phyloP scores from a whole-genome alignment of 1,140 invertebrate genomes.

The Drosophila subobscura region DNA sequence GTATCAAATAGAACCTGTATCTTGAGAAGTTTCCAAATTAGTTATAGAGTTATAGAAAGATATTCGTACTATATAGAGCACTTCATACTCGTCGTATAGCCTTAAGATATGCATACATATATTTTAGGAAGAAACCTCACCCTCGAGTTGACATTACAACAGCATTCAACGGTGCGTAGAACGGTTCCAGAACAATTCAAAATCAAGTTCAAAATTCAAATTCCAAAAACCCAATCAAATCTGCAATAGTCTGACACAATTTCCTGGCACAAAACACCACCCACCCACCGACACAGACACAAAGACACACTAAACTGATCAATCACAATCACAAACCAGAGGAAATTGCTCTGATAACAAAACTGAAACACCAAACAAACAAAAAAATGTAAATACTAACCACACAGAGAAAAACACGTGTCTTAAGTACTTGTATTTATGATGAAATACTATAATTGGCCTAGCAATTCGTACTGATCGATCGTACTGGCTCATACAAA shows the following conservation, averaged over 20 bases:
- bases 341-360: not conserved
- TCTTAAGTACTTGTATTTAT: conserved; percentile 52
- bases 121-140: conserved; percentile 47
- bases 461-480: conserved; percentile 75
- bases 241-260: not conserved
- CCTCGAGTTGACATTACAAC: conserved; percentile 73
- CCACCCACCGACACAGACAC: not conserved
- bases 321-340: not conserved
- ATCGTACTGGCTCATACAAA: conserved; percentile 60
- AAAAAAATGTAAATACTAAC: conserved; percentile 30
- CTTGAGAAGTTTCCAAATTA: not conserved
- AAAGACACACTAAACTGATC: not conserved
- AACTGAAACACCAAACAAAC: not conserved
- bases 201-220: conserved; percentile 39
- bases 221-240: conserved; percentile 14
- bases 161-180: conserved; percentile 57
- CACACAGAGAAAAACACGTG: conserved; percentile 7
- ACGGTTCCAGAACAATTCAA: conserved; percentile 26
- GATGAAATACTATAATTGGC: conserved; percentile 58
- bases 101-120: conserved; percentile 45
- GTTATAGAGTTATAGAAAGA: conserved; percentile 3
- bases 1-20: not conserved
- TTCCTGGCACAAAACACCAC: conserved; percentile 22
- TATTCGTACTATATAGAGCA: conserved; percentile 22
- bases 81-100: conserved; percentile 56